phyloP scores from a whole-genome alignment of 2,113 vertebrate genomes.

The Girardinichthys multiradiatus region DNA sequence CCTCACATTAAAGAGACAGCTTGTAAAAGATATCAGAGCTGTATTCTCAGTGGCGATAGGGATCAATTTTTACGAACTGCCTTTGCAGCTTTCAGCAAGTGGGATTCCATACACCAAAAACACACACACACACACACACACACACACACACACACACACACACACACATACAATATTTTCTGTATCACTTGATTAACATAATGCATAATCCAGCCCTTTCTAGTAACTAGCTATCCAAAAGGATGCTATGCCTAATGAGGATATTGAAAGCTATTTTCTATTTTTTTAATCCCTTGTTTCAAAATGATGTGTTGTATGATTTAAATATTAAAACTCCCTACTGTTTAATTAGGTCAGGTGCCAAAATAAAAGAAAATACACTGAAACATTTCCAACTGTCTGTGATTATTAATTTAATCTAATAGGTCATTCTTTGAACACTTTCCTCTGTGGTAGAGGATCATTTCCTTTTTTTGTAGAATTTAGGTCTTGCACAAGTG shows the following conservation, averaged over 20 bases:
- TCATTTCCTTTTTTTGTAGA: too few relatives aligned
- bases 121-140: background rate
- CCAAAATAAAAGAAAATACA: background rate
- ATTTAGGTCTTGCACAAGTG: too few relatives aligned
- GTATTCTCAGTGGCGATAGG: slow-evolving; percentile 48
- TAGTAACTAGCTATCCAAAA: background rate
- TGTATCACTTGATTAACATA: background rate
- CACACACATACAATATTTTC: background rate
- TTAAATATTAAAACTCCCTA: background rate
- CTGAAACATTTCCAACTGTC: background rate
- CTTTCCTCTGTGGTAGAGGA: too few relatives aligned
- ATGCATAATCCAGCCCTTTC: background rate
- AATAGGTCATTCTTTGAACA: background rate
- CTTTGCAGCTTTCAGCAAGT: slow-evolving; percentile 39
- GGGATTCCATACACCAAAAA: background rate
- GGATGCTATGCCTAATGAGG: background rate
- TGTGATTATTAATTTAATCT: background rate
- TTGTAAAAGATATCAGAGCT: slow-evolving; percentile 44
- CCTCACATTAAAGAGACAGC: slow-evolving; percentile 20
- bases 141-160: too few relatives aligned
- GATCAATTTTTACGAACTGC: slow-evolving; percentile 72
- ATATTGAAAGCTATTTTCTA: background rate
- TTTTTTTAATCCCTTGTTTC: background rate
- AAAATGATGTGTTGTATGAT: background rate
- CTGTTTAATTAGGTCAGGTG: background rate